Evolutionary conservation across 2,888 invertebrate species (phyloP).

Genomic region (Idaea straminata): DNA sequence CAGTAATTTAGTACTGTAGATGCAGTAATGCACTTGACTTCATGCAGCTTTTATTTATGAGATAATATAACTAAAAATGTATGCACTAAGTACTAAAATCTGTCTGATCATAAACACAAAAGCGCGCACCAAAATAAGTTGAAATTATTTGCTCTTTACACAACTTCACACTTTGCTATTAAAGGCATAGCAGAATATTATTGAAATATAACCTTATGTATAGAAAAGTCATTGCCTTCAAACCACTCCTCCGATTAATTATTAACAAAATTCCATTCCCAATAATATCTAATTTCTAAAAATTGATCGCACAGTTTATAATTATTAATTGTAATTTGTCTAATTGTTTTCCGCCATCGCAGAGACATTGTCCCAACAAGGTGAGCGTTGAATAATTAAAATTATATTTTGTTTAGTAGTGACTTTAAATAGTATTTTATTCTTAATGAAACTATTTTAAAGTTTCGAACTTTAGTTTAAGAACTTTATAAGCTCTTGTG

Average conservation of each 20-base stretch:
- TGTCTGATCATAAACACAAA: too few species aligned
- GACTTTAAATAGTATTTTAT: slow-evolving; percentile 24
- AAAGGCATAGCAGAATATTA: not conserved
- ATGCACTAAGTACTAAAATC: too few species aligned
- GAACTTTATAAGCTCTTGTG: too few species aligned
- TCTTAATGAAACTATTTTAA: not conserved
- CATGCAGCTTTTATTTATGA: too few species aligned
- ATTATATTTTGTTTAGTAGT: slow-evolving; percentile 14
- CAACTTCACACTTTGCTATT: too few species aligned
- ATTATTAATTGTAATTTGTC: slow-evolving; percentile 45
- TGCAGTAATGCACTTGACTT: too few species aligned
- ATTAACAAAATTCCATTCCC: slow-evolving; percentile 38
- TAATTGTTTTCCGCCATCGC: slow-evolving; percentile 58
- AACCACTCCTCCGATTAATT: slow-evolving; percentile 27
- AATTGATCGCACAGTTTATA: slow-evolving; percentile 62
- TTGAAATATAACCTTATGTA: slow-evolving; percentile 44
- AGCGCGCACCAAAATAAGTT: too few species aligned
- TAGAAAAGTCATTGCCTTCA: slow-evolving; percentile 46
- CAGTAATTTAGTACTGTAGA: too few species aligned
- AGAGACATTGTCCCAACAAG: slow-evolving; percentile 55
- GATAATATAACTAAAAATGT: too few species aligned
- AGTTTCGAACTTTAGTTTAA: too few species aligned
- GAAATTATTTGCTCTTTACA: too few species aligned
- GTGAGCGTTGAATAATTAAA: slow-evolving; percentile 40
- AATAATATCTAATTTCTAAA: slow-evolving; percentile 40